These are phyloP conservation scores for Chanos chanos DNA, from an alignment of 2,797 vertebrate species.

Conservation along the genomic window DNA sequence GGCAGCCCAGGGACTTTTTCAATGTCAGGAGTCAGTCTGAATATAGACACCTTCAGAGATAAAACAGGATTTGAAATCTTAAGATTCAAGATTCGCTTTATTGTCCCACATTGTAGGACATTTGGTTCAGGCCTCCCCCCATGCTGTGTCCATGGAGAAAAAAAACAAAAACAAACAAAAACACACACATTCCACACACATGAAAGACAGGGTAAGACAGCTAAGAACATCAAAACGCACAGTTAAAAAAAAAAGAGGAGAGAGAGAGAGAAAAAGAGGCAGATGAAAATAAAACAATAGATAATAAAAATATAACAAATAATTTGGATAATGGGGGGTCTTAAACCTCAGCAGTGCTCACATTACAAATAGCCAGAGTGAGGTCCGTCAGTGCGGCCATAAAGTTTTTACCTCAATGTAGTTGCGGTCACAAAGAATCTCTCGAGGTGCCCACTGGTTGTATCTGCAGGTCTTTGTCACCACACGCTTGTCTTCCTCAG, in stretches of 20 bases:
- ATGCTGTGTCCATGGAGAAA: no score
- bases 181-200: no score
- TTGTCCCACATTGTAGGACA: no score
- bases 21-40: slow-evolving; percentile 33
- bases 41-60: slow-evolving; percentile 58
- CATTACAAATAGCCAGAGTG: neutral
- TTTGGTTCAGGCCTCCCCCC: no score
- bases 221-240: no score
- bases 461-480: slow-evolving; percentile 68
- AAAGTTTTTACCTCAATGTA: slow-evolving; percentile 78
- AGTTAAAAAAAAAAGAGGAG: accelerated
- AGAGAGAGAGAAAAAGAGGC: no score
- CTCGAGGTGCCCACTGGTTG: slow-evolving; percentile 62
- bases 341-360: no score
- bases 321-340: no score
- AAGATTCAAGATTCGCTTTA: no score
- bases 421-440: slow-evolving; percentile 76
- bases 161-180: no score
- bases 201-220: neutral
- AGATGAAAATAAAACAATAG: neutral
- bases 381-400: neutral
- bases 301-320: neutral
- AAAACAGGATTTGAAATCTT: neutral
- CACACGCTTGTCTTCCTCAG: slow-evolving; percentile 48
- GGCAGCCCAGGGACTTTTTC: slow-evolving; percentile 2